A percentile compares a stretch with the other conserved stretches of the same genome.
phyloP scores from a whole-genome alignment of 1,140 invertebrate genomes.

The Orchestia grillus region DNA sequence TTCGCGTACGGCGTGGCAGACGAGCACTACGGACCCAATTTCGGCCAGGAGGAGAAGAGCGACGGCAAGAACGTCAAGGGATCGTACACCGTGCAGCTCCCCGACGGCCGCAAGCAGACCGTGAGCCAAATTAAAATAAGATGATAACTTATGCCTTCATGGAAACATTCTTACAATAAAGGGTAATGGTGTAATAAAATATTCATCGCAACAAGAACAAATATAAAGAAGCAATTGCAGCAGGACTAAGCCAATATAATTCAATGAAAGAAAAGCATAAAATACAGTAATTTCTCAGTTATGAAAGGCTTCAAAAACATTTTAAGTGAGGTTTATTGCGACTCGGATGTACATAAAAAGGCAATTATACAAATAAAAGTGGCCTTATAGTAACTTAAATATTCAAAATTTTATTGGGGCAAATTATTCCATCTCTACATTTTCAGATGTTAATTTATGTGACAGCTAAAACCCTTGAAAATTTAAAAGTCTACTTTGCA shows the following conservation, averaged over 20 bases:
- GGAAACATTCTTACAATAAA: not conserved
- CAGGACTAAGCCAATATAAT: too few species aligned
- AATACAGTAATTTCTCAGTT: too few species aligned
- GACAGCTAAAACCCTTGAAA: not conserved
- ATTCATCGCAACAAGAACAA: not conserved
- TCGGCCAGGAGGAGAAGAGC: constrained; percentile 67
- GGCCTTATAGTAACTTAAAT: not conserved
- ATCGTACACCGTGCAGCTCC: constrained; percentile 68
- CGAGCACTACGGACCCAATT: constrained; percentile 68
- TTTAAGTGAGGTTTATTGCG: too few species aligned
- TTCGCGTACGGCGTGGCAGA: constrained; percentile 68
- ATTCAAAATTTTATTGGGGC: not conserved
- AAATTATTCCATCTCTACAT: not conserved
- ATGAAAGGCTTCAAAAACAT: too few species aligned
- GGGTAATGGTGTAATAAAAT: not conserved
- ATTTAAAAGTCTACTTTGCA: not conserved
- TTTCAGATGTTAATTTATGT: not conserved
- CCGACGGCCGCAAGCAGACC: constrained; percentile 69
- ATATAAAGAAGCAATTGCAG: not conserved
- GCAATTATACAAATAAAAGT: too few species aligned
- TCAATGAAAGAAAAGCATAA: too few species aligned
- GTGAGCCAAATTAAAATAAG: constrained; percentile 46
- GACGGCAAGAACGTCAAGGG: constrained; percentile 68
- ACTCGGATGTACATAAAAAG: too few species aligned
- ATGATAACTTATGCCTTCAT: not conserved